phyloP scores from a whole-genome alignment of 92 coral and sea anemone species.

The Meandrina meandrites region DNA sequence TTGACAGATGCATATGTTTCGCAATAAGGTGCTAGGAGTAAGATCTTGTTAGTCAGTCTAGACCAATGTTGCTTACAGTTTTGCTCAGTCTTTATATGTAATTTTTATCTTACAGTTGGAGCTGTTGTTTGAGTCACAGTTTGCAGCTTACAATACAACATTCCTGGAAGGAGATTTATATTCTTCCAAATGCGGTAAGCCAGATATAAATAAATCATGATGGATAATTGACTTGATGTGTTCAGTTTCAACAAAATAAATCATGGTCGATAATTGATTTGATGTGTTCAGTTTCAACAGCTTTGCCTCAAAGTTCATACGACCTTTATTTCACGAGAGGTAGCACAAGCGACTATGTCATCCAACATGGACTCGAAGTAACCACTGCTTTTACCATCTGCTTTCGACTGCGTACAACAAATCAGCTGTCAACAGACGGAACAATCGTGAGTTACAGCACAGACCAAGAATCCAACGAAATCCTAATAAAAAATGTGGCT shows the following conservation, averaged over 20 bases:
- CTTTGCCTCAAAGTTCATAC: not conserved
- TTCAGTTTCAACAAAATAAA: too few relatives aligned
- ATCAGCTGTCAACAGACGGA: not conserved
- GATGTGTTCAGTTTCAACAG: not conserved
- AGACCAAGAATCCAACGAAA: not conserved
- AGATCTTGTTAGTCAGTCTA: not conserved
- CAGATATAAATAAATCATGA: too few relatives aligned
- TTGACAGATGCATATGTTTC: too few relatives aligned
- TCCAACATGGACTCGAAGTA: not conserved
- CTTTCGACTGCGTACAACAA: not conserved
- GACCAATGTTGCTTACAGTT: too few relatives aligned
- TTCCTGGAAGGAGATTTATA: not conserved
- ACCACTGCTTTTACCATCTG: not conserved
- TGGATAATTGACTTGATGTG: too few relatives aligned
- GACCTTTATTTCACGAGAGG: slow-evolving; percentile 1
- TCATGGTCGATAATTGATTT: too few relatives aligned
- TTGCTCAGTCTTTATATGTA: not conserved
- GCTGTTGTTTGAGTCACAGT: not conserved
- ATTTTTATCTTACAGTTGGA: too few relatives aligned
- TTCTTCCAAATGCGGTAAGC: slow-evolving; percentile 7
- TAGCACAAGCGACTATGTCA: slow-evolving; percentile 9
- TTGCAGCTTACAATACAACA: not conserved
- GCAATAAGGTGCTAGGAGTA: too few relatives aligned
- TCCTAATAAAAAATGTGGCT: not conserved
- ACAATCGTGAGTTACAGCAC: not conserved